These are phyloP conservation scores for Zophobas atratus DNA, from an alignment of 1,140 invertebrate genomes.

Conservation along the genomic window DNA sequence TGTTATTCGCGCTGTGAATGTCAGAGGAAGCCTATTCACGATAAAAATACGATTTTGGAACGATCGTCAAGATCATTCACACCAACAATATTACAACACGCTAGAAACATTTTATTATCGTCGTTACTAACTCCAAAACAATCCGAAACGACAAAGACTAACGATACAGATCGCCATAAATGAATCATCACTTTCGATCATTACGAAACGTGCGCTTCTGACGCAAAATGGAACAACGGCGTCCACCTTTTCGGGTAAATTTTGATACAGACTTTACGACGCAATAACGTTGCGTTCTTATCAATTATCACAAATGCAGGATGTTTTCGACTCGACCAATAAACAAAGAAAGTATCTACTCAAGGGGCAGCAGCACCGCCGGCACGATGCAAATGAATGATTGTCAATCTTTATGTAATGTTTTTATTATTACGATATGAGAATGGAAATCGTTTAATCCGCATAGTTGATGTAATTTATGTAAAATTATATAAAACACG, in stretches of 20 bases:
- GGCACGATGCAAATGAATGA: too few relatives aligned
- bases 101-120: constrained; percentile 4
- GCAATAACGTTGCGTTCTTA: too few relatives aligned
- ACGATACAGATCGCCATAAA: not conserved
- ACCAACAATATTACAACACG: not conserved
- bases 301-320: too few relatives aligned
- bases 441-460: not conserved
- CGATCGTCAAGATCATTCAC: constrained; percentile 10
- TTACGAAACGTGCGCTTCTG: not conserved
- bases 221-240: not conserved
- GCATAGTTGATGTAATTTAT: constrained; percentile 8
- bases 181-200: constrained; percentile 2
- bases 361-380: too few relatives aligned
- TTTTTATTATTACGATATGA: too few relatives aligned
- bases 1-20: constrained; percentile 10
- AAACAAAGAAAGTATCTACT: too few relatives aligned
- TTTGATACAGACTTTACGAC: too few relatives aligned
- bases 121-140: constrained; percentile 3
- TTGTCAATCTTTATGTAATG: too few relatives aligned
- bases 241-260: not conserved
- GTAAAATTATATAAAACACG: constrained; percentile 33
- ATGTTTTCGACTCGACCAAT: too few relatives aligned
- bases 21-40: constrained; percentile 4
- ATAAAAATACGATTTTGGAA: constrained; percentile 23
- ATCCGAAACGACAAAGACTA: not conserved